Evolutionary conservation across 2,797 vertebrate species (phyloP), one percentile per base, ranked within the genome.

Genomic region (Emydoidea blandingii): DNA sequence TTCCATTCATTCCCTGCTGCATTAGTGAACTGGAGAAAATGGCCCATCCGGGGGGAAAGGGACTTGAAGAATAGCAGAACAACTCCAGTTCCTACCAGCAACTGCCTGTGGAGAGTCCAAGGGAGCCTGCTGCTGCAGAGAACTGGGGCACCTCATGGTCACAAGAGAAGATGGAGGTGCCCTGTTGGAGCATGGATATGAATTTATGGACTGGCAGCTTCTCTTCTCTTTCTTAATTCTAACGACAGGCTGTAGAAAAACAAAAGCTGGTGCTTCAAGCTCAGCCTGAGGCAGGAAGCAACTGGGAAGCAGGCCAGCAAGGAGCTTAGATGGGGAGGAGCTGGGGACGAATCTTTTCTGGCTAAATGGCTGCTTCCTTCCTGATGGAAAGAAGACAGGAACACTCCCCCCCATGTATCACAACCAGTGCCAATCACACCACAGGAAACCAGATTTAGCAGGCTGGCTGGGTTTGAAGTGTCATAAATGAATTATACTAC

Each of bases 161-260:
- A 72, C 9, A 72, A 72, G 68, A 72, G 37, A 72, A 72, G 68
- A 3, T 41, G 9, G 21, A 76, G 14, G 14, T 76, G 72, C 23
- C 44, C 37, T 14, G 12, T 4, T 76, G 72, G 72, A 47, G 72
- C 41, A 25, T 0, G 0, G 6, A 44, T 76, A 44, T 47, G 23
- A 16, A 47, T 29, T 15, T 12, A 7, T 27, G 41, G 23, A 44
- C 25, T 12, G 23, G 12, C 6, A 47, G 23, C 41, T 44, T 44
- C 72, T 27, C 25, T 44, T 44, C 14, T 76, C 23, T 47, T 47
- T 37, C 65, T 78, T 27, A 1, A 0, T 56, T 78, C 44, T 59
- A 78, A 88, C 59, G 68, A 29, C 37, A 1, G 57, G 31, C 52
- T 85, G 37, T 19, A 78, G 52, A 11, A 50, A 74, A 54, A 34